Base-by-base conservation (phyloP, 2,113 vertebrate genomes). In the Lampris incognitus region DNA sequence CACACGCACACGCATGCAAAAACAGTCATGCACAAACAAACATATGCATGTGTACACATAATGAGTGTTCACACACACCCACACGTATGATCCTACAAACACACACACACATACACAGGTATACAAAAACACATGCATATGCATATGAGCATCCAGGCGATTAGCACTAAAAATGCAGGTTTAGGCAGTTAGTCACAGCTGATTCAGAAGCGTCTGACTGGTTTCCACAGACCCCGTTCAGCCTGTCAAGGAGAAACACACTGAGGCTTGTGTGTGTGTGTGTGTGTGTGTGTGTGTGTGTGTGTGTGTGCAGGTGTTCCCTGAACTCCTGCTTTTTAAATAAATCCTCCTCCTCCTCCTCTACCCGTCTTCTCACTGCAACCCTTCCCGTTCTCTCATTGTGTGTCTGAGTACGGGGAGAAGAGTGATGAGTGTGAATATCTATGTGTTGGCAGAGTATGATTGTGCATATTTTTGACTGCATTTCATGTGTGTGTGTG, bases 131-230 rank as follows among this genome's bases (percentile, higher is more conserved):
- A 76, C 59, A 68, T 57, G 49, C 42, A 72, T 83, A 72, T 72
- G 65, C 74, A 77, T 36, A 82, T 78, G 39, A 85, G 79, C 66
- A 83, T 70, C 75, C 82, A 84, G 58, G 74, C 72, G 70, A 90
- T 90, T 88, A 89, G 81, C 85, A 83, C 51, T 52, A 72, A 83
- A 76, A 79, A 74, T 56, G 69, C 65, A 66, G 86, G 71, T 90
- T 88, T 81, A 86, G 85, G 65, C 72, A 56, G 87, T 90, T 84
- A 87, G 90, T 88, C 89, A 88, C 50, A 75, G 82, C 85, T 91
- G 88, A 92, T 86, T 90, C 88, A 88, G 75, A 62, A 85, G 66
- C 76, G 8, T 44, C 85, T 91, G 88, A 85, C 90, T 74, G 66
- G 51, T 50, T 69, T 89, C 88, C 87, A 88, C 74, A 24, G 77